Conservation (phyloP, 2,113 vertebrate species). For the Mobula birostris region DNA sequence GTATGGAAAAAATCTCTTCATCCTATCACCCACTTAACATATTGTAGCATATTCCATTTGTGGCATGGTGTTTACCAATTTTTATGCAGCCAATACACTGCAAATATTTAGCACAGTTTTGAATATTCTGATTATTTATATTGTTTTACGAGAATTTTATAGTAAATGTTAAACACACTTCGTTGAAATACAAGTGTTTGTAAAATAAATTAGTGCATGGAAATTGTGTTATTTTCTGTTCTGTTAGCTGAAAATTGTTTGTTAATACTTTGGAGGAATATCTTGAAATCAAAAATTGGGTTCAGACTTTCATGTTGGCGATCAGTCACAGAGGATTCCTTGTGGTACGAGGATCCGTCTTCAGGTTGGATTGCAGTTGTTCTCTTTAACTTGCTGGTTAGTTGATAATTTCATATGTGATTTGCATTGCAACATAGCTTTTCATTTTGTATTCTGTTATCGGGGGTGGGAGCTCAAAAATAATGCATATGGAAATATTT, state of each 20-base stretch:
- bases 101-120: not conserved
- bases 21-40: not conserved
- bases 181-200: not conserved
- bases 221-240: not conserved
- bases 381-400: not conserved
- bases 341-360: not conserved
- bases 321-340: constrained; percentile 16
- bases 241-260: not conserved
- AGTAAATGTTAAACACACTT: not conserved
- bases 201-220: not conserved
- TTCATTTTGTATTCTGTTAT: not conserved
- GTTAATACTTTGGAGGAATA: constrained; percentile 17
- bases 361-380: not conserved
- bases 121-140: not conserved
- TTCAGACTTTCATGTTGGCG: constrained; percentile 5
- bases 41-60: not conserved
- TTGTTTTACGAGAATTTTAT: not conserved
- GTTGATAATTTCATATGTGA: not conserved
- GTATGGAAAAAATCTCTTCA: not conserved
- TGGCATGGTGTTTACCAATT: not conserved
- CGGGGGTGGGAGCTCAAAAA: no score
- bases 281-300: constrained; percentile 25
- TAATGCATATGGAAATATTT: not conserved
- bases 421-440: not conserved
- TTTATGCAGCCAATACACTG: not conserved